Percentiles rank a stretch among this genome's conserved stretches.
Conservation (phyloP, 2,888 invertebrate species). For the Scrobipalpa costella region DNA sequence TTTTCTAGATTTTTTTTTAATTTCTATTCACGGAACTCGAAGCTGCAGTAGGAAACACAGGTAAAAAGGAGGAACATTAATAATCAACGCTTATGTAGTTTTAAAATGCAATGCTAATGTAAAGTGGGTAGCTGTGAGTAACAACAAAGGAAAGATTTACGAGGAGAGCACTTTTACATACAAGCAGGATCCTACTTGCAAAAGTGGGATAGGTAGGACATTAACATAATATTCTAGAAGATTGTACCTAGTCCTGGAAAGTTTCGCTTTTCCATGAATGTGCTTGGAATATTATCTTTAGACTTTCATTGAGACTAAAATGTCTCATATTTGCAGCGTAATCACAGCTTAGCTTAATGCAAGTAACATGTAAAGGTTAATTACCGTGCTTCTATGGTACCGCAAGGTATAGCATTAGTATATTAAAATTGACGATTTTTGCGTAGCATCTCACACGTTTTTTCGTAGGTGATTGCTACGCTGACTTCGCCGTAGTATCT, state of each 20-base stretch:
- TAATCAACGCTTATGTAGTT: not conserved
- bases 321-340: not conserved
- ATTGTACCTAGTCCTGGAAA: not conserved
- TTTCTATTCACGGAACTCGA: not conserved
- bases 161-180: conserved; percentile 49
- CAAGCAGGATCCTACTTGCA: conserved; percentile 44
- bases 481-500: too few relatives aligned
- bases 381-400: not conserved
- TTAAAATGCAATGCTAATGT: conserved; percentile 1
- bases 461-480: not conserved
- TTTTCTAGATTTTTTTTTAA: not conserved
- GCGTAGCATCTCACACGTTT: too few relatives aligned
- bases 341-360: not conserved
- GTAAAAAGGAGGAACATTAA: not conserved
- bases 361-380: not conserved
- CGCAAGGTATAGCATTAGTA: too few relatives aligned
- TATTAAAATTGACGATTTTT: not conserved
- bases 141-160: conserved; percentile 51
- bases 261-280: not conserved
- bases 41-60: not conserved
- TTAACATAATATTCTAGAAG: conserved; percentile 59
- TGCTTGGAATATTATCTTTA: conserved; percentile 3
- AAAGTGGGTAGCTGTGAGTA: not conserved
- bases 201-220: conserved; percentile 49
- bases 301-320: not conserved